These are phyloP conservation scores for Mesorhabditis spiculigera DNA, from an alignment of 2,888 invertebrate genomes.

Conservation along the genomic window DNA sequence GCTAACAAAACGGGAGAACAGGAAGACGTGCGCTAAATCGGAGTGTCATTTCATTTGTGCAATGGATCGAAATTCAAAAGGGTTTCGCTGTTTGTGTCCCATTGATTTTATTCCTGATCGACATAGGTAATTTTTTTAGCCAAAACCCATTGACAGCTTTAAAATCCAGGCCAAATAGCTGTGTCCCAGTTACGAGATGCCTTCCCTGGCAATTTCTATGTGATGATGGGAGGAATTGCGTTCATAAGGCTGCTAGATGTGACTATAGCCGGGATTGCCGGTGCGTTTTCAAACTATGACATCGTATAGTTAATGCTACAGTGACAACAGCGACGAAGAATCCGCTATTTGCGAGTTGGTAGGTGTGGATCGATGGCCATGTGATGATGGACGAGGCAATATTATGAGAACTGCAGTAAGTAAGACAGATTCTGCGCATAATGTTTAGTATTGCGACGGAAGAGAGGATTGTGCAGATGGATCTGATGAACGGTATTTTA, in stretches of 20 bases:
- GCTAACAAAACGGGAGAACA: too few relatives aligned
- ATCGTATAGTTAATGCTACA: not conserved
- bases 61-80: not conserved
- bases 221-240: not conserved
- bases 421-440: not conserved
- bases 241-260: not conserved
- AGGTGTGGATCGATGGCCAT: constrained; percentile 1
- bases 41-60: not conserved
- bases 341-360: not conserved
- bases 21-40: not conserved
- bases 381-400: not conserved
- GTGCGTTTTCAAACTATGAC: not conserved
- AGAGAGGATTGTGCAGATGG: not conserved
- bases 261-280: not conserved
- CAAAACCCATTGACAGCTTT: not conserved
- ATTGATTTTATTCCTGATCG: not conserved
- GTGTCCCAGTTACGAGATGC: not conserved
- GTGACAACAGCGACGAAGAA: not conserved
- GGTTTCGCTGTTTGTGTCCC: not conserved
- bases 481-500: not conserved
- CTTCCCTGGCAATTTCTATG: constrained; percentile 4
- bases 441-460: not conserved
- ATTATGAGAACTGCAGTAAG: constrained; percentile 1
- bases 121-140: not conserved
- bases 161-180: not conserved